Evolutionary conservation across 2,888 invertebrate genomes (phyloP), one percentile per base, ranked within the genome.

Genomic region (Tenthredo notha): DNA sequence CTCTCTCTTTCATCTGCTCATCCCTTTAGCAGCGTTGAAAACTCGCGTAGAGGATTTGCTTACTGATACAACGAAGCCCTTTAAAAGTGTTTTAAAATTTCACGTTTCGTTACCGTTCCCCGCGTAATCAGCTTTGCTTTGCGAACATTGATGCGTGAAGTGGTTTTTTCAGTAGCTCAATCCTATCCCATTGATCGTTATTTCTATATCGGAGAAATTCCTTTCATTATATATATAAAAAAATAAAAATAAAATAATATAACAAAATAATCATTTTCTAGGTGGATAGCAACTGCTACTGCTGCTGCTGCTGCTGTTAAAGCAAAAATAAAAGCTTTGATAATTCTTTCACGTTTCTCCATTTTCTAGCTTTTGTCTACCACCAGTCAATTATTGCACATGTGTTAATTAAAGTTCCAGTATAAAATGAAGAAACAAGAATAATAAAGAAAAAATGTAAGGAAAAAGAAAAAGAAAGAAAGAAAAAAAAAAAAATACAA

Each of bases 1-100:
- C 18, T 12, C 33, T 67, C 7, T 18, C 67, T 67, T 33, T 18
- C 18, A 12, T 67, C 29, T 33, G 67, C 15, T 67, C 67, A 33
- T 67, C 33, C 33, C 67, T 33, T 67, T 33, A 18, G 33, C 67
- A 67, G 33, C 5, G 67, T 18, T 33, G 67, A 67, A 67, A 47
- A 67, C 7, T 33, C 67, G 18, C 18, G 67, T 18, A 67, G 67
- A 33, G 67, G 67, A 67, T 67, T 67, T 67, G 67, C 67, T 67
- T 43, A 74, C 72, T 29, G 43, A 74, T 47, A 77, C 50, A 54
- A 29, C 75, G 18, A 40, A 29, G 75, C 29, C 50, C 77, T 77
- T 77, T 77, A 54, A 77, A 33, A 77, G 54, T 77, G 77, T 77
- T 77, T 77, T 54, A 50, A 25, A 77, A 54, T 77, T 77, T 47